These are phyloP conservation scores for Temnothorax nylanderi DNA, from an alignment of 1,140 invertebrate genomes.

Conservation along the genomic window DNA sequence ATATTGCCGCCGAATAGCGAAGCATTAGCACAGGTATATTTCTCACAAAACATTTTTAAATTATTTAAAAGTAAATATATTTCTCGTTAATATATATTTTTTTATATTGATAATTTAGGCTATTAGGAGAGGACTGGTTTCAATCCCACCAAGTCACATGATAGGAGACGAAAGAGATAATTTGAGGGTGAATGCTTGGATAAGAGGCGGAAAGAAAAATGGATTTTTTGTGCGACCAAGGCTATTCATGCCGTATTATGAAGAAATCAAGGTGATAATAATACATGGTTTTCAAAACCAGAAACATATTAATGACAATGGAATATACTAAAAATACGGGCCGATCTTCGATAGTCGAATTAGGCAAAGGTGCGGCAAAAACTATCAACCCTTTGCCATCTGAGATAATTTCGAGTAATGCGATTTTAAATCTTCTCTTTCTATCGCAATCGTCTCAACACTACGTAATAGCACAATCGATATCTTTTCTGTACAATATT, in stretches of 20 bases:
- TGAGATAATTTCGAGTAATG: constrained; percentile 41
- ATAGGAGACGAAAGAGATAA: constrained; percentile 91
- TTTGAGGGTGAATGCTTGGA: constrained; percentile 94
- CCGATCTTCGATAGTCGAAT: background rate
- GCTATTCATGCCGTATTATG: constrained; percentile 97
- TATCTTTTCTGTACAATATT: background rate
- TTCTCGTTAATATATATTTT: background rate
- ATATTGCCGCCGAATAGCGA: constrained; percentile 95
- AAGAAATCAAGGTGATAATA: constrained; percentile 93
- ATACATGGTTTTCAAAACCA: background rate
- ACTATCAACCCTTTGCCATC: background rate
- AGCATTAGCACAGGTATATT: constrained; percentile 88
- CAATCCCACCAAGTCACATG: constrained; percentile 95
- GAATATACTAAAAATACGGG: background rate
- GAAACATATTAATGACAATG: background rate
- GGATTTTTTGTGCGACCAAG: constrained; percentile 94
- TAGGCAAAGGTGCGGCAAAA: background rate
- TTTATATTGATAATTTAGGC: constrained; percentile 83
- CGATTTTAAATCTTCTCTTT: constrained; percentile 8
- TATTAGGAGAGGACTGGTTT: constrained; percentile 94
- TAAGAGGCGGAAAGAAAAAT: constrained; percentile 91
- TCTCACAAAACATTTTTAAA: background rate
- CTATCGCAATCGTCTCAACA: background rate
- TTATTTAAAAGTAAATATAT: constrained; percentile 5
- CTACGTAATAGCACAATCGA: background rate